A percentile compares a stretch with the other conserved stretches of the same genome.
Evolutionary conservation across 2,797 vertebrate genomes (phyloP).

Genomic region (Esox lucius): DNA sequence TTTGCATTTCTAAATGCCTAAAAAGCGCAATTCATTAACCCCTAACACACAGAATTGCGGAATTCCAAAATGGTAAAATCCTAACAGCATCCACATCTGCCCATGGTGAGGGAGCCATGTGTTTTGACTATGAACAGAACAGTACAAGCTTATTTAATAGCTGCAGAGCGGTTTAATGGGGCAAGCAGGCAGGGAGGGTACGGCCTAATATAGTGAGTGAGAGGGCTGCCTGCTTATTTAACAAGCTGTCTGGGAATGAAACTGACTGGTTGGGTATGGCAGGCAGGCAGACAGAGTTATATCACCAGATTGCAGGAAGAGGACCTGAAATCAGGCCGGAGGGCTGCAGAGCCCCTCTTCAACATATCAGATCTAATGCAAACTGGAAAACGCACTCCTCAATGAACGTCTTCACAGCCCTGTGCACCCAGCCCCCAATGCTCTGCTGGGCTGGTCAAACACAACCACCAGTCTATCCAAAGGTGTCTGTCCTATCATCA

Average conservation of each 20-base stretch:
- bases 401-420: background rate
- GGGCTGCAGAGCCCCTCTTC: conserved; percentile 2
- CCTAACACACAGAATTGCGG: background rate
- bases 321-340: background rate
- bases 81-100: conserved; percentile 36
- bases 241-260: conserved; percentile 20
- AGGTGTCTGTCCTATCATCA: background rate
- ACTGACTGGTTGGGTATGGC: background rate
- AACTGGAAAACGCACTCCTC: background rate
- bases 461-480: background rate
- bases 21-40: background rate
- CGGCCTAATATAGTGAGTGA: conserved; percentile 6
- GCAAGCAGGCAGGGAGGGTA: conserved; percentile 14
- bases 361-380: background rate
- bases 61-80: background rate
- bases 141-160: conserved; percentile 33
- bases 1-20: background rate
- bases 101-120: conserved; percentile 13
- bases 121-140: conserved; percentile 22
- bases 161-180: background rate
- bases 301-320: background rate
- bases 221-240: conserved; percentile 8
- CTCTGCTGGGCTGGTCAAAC: background rate
- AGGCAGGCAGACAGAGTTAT: conserved; percentile 6
- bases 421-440: background rate